These are phyloP conservation scores for Cheilosia variabilis DNA, from an alignment of 2,888 invertebrate genomes.

Conservation along the genomic window DNA sequence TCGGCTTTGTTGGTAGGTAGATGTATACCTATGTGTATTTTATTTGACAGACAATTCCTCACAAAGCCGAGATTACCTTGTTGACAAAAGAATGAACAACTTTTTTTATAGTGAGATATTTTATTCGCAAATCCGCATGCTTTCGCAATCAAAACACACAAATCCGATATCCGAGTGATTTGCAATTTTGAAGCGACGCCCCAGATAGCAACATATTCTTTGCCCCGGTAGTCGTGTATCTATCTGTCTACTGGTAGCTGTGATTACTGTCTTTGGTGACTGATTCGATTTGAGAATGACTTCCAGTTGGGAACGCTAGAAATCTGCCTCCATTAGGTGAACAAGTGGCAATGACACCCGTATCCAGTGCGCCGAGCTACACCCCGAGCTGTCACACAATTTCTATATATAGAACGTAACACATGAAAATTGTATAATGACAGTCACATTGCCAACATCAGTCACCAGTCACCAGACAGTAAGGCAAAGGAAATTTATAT, in stretches of 20 bases:
- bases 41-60: constrained; percentile 48
- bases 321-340: constrained; percentile 42
- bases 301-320: constrained; percentile 42
- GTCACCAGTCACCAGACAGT: constrained; percentile 9
- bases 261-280: constrained; percentile 9
- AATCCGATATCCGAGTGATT: constrained; percentile 38
- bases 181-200: constrained; percentile 35
- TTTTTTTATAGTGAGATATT: neutral
- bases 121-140: constrained; percentile 32
- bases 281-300: constrained; percentile 48
- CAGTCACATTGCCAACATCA: constrained; percentile 14
- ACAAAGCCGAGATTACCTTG: constrained; percentile 39
- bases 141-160: constrained; percentile 33
- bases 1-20: neutral
- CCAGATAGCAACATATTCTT: constrained; percentile 2
- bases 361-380: constrained; percentile 7
- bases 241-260: neutral
- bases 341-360: constrained; percentile 47
- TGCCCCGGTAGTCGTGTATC: neutral
- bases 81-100: constrained; percentile 42
- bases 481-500: constrained; percentile 44
- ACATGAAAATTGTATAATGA: constrained; percentile 48
- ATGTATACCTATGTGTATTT: neutral
- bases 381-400: neutral
- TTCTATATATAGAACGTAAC: constrained; percentile 10